These are phyloP conservation scores for Gymnocephalus cernua DNA, from an alignment of 2,113 vertebrate species.

Conservation along the genomic window DNA sequence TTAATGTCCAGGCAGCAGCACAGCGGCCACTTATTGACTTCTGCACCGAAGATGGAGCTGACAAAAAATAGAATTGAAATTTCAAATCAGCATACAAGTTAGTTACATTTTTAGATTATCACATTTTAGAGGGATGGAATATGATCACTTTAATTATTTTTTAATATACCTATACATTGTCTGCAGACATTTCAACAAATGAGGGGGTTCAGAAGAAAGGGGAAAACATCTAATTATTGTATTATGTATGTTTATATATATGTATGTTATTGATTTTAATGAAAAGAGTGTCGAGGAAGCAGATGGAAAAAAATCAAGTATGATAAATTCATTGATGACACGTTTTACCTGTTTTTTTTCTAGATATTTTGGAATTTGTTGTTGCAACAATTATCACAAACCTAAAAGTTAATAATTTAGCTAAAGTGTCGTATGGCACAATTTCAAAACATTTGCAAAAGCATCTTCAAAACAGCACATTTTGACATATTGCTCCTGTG, in stretches of 20 bases:
- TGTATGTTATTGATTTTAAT: not conserved
- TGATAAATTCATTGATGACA: not conserved
- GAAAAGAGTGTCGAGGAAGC: not conserved
- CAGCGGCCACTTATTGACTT: conserved; percentile 38
- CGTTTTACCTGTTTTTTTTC: not conserved
- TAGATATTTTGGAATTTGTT: not conserved
- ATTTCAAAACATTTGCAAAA: conserved; percentile 10
- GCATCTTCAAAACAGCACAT: conserved; percentile 21
- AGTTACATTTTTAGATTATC: not conserved
- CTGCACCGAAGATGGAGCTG: not conserved
- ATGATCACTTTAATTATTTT: not conserved
- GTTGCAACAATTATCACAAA: conserved; percentile 1
- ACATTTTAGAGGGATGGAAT: not conserved
- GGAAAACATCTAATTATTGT: not conserved
- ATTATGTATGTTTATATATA: not conserved
- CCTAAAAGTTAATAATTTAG: conserved; percentile 7
- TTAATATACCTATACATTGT: not conserved
- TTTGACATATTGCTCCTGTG: conserved; percentile 26
- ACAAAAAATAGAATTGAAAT: not conserved
- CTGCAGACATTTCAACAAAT: conserved; percentile 19
- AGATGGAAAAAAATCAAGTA: not conserved
- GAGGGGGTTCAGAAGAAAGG: not conserved
- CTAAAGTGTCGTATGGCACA: not conserved
- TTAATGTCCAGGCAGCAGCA: conserved; percentile 36
- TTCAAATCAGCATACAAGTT: not conserved